phyloP scores from a whole-genome alignment of 2,113 vertebrate species.

The Coptodon bakossiorum region DNA sequence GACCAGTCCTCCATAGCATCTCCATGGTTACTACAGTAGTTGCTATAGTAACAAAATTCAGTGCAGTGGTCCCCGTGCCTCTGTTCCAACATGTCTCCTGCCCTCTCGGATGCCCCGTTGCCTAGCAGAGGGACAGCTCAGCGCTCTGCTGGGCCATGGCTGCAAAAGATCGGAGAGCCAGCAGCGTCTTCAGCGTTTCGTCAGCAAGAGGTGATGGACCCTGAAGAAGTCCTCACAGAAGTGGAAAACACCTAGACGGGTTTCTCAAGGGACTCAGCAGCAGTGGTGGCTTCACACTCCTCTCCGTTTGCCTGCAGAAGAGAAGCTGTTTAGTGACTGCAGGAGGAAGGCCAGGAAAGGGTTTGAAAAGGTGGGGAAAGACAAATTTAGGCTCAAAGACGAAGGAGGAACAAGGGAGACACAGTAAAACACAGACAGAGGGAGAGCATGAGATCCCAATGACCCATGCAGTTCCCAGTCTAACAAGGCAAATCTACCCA shows the following conservation, averaged over 20 bases:
- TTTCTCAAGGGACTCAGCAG: neutral
- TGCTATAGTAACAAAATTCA: slow-evolving; percentile 74
- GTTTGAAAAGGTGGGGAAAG: neutral
- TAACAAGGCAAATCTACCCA: slow-evolving; percentile 30
- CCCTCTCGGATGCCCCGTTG: slow-evolving; percentile 69
- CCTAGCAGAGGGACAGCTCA: slow-evolving; percentile 70
- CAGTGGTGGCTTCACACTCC: neutral
- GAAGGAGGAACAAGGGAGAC: slow-evolving; percentile 14
- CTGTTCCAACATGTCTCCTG: slow-evolving; percentile 96
- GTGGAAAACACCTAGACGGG: neutral
- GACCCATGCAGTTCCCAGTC: slow-evolving; percentile 22
- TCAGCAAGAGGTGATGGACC: neutral
- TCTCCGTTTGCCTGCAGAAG: slow-evolving; percentile 22
- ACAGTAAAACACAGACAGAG: slow-evolving; percentile 21
- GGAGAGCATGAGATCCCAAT: slow-evolving; percentile 43
- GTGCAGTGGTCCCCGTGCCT: slow-evolving; percentile 76
- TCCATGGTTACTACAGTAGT: slow-evolving; percentile 84
- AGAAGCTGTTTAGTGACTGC: slow-evolving; percentile 25
- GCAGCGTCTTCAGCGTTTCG: neutral
- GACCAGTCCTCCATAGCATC: slow-evolving; percentile 80
- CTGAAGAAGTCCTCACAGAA: slow-evolving; percentile 7
- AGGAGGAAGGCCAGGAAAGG: slow-evolving; percentile 10
- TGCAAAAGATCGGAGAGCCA: neutral
- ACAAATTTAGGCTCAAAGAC: slow-evolving; percentile 17
- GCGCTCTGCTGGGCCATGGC: slow-evolving; percentile 54